A percentile compares a stretch with the other conserved stretches of the same genome.
Evolutionary conservation across 2,113 vertebrate genomes (phyloP).

Genomic region (Atherinomorus stipes): DNA sequence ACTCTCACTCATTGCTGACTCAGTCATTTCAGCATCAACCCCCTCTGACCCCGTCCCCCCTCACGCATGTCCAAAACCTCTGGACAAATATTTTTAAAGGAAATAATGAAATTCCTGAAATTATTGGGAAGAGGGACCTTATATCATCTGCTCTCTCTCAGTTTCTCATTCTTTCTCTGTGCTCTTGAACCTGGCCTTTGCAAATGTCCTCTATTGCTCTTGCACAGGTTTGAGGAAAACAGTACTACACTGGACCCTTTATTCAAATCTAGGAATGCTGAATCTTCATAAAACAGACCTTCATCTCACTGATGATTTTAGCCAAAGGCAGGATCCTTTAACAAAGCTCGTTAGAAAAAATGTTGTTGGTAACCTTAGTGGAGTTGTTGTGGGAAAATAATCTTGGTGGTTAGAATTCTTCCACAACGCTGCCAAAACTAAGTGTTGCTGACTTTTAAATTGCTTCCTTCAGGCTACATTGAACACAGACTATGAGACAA

Average conservation of each 20-base stretch:
- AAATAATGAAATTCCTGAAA: constrained; percentile 86
- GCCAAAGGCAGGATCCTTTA: constrained; percentile 28
- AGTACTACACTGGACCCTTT: constrained; percentile 39
- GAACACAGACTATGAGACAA: constrained; percentile 37
- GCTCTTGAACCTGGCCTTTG: constrained; percentile 46
- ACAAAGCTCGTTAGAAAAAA: constrained; percentile 54
- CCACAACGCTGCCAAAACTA: constrained; percentile 41
- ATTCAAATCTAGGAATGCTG: constrained; percentile 40
- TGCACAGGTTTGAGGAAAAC: constrained; percentile 33
- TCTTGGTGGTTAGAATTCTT: constrained; percentile 48
- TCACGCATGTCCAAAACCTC: constrained; percentile 70
- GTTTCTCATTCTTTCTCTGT: constrained; percentile 24
- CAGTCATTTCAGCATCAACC: constrained; percentile 59
- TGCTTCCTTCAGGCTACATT: constrained; percentile 43
- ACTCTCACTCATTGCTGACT: constrained; percentile 57
- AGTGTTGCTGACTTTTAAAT: constrained; percentile 37
- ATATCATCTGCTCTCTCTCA: constrained; percentile 70
- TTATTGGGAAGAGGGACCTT: constrained; percentile 79
- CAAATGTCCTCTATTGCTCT: constrained; percentile 45
- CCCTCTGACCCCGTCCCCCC: constrained; percentile 41
- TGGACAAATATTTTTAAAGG: constrained; percentile 82
- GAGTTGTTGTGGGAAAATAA: constrained; percentile 35
- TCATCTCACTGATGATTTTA: constrained; percentile 39
- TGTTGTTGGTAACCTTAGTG: constrained; percentile 47
- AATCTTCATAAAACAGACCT: constrained; percentile 47